Evolutionary conservation across 2,888 invertebrate species (phyloP), one percentile per base, ranked within the genome.

Genomic region (Bellardia bayeri): DNA sequence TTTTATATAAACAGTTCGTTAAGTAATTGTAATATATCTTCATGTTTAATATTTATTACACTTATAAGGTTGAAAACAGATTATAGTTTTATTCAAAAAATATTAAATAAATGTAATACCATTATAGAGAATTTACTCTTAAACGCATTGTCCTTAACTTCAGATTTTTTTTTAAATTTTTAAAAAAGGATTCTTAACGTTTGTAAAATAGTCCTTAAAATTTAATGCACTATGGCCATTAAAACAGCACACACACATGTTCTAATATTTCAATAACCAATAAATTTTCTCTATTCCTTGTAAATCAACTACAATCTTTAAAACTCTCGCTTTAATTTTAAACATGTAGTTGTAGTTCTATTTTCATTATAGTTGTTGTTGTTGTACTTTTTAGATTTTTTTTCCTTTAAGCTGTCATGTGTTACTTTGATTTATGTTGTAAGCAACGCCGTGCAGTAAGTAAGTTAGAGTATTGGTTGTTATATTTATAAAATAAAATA

Each of bases 371-470:
- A 58, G 2, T 61, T 64, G 23, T 58, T 37, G 6, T 14, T 45
- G 6, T 56, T 54, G 23, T 23, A 23, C 7, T 66, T 66, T 23
- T 14, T 4, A 13, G 14, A 3, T n/a, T 14, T 54, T 71, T 71
- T 56, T 82, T 37, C 61, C 14, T 83, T 66, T 66, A 58, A 61
- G 76, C 87, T 87, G 87, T 84, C 87, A 87, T 74, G 81, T 81
- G 78, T 56, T 78, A 82, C 68, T 78, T 87, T 87, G 84, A 87
- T 87, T 87, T 87, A 87, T 85, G 84, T 84, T 85, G 58, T 87
- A 33, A 61, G 74, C 68, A 64, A 68, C 63, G 56, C 78, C 84
- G 84, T 87, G 74, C 82, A 87, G 82, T 87, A 87, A 85, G 87
- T 84, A 81, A 45, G 45, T 45, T 7, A 40, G 40, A 2, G 40